Percentiles rank a stretch among this genome's conserved stretches.
Conservation (phyloP, 2,113 vertebrate species). For the Catharus minimus region DNA sequence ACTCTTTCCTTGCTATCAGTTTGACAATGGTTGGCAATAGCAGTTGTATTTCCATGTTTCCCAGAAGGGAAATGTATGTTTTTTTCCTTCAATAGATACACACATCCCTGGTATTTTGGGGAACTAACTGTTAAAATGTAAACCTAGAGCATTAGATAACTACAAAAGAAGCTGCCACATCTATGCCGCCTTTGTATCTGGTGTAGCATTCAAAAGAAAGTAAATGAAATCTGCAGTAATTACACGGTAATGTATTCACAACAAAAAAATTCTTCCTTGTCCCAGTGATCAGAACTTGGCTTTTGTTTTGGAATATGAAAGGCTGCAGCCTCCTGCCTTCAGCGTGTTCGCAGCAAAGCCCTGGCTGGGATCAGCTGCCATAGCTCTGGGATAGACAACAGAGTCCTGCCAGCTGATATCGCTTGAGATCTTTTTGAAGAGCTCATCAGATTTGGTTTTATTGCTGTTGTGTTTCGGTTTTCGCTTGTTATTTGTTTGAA, state of each 20-base stretch:
- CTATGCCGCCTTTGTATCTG: background rate
- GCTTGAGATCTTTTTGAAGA: conserved; percentile 29
- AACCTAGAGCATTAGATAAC: background rate
- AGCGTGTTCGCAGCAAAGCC: background rate
- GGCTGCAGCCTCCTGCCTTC: conserved; percentile 10
- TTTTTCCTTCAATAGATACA: background rate
- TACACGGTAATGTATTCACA: conserved; percentile 15
- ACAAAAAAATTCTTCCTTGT: conserved; percentile 14
- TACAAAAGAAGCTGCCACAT: background rate
- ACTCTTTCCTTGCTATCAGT: background rate
- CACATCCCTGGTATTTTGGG: background rate
- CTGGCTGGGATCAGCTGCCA: background rate
- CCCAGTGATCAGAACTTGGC: background rate
- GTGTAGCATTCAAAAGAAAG: background rate
- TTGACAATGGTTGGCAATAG: background rate
- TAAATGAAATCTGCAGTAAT: conserved; percentile 18
- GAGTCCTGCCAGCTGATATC: conserved; percentile 23
- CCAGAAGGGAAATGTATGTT: background rate
- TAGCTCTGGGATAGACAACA: conserved; percentile 56
- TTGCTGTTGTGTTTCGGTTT: conserved; percentile 10
- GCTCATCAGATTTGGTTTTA: conserved; percentile 12
- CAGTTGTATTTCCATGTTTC: background rate
- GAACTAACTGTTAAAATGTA: background rate
- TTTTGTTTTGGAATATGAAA: conserved; percentile 12
- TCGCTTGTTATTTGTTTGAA: conserved; percentile 9